Base-by-base conservation (phyloP, 2,797 vertebrate species). In the Sebastes nivosus region DNA sequence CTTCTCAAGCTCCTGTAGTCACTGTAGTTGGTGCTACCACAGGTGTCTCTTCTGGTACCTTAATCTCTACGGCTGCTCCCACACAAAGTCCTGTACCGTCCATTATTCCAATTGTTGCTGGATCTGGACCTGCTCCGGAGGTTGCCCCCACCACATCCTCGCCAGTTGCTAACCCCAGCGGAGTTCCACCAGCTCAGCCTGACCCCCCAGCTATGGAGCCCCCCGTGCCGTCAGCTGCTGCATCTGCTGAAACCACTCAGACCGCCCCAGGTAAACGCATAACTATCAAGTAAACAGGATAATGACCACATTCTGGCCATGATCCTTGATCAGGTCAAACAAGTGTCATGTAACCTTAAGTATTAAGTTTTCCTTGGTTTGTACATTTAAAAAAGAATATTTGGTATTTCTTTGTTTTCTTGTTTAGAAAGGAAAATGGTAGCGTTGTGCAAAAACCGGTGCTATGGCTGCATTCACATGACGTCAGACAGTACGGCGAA, bases 221-320 rank as follows among this genome's bases (percentile, higher is more conserved):
- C 67, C 59, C 88, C 1, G 42, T 79, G 36, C 87, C 79, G 7
- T 63, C 92, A 72, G 78, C 79, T 54, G 59, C 71, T 46, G 75
- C 72, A 67, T 69, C 89, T 61, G 60, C 75, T 80, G 92, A 90
- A 83, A 87, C 81, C 82, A 86, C 86, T 79, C 87, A 80, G 60
- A 87, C 72, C 66, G 60, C 73, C 36, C 68, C 92, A 93, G 96
- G 96, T 96, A 95, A 92, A 79, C 7, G 22, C 57, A 32, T 10
- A 70, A 14, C 11, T 50, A 11, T 66, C 10, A 58, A 42, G 8
- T 58, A 11, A 25, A 57, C 27, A 25, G 16, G 12, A 46, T 50
- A 10, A 27, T 54, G 12, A 32, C 3, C 11, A 5, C 14, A 38
- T 52, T 58, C 11, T 70, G 18, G 4, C 8, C 2, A 8, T 12